Evolutionary conservation across 2,888 invertebrate genomes (phyloP).

Genomic region (Perdita meconis): DNA sequence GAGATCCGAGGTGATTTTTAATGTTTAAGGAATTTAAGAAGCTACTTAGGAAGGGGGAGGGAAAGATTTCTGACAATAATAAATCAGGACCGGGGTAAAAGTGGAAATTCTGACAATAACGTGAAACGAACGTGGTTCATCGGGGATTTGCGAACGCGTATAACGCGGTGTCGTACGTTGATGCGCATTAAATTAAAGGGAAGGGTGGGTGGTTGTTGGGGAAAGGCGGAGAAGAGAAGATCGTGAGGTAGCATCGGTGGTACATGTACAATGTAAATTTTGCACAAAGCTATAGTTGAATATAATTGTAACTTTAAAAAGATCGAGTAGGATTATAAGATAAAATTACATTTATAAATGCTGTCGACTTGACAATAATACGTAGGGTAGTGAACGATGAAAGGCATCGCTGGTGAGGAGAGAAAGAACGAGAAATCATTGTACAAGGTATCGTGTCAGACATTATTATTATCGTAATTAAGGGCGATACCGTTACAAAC

Average conservation of each 20-base stretch:
- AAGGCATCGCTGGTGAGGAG: slow-evolving; percentile 44
- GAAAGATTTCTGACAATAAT: slow-evolving; percentile 65
- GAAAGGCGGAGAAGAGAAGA: background rate
- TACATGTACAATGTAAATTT: slow-evolving; percentile 80
- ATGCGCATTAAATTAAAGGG: background rate
- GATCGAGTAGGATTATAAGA: slow-evolving; percentile 61
- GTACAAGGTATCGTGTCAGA: slow-evolving; percentile 61
- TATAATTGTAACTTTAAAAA: slow-evolving; percentile 72
- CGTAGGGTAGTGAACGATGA: slow-evolving; percentile 74
- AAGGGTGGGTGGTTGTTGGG: no score
- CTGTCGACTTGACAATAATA: slow-evolving; percentile 84
- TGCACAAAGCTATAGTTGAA: slow-evolving; percentile 81
- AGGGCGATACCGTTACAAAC: slow-evolving; percentile 62
- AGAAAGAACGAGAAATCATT: slow-evolving; percentile 37
- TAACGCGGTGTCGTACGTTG: slow-evolving; percentile 2
- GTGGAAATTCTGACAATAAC: slow-evolving; percentile 63
- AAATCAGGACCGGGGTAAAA: slow-evolving; percentile 35
- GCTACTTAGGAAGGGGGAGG: slow-evolving; percentile 36
- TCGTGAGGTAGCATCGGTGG: slow-evolving; percentile 43
- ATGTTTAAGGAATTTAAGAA: slow-evolving; percentile 51
- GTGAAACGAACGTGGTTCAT: slow-evolving; percentile 36
- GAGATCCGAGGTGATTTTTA: slow-evolving; percentile 62
- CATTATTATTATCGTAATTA: slow-evolving; percentile 42
- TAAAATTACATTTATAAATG: slow-evolving; percentile 76
- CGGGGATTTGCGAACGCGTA: background rate